phyloP scores from a whole-genome alignment of 2,797 vertebrate genomes.

The Typhlichthys eigenmanni region DNA sequence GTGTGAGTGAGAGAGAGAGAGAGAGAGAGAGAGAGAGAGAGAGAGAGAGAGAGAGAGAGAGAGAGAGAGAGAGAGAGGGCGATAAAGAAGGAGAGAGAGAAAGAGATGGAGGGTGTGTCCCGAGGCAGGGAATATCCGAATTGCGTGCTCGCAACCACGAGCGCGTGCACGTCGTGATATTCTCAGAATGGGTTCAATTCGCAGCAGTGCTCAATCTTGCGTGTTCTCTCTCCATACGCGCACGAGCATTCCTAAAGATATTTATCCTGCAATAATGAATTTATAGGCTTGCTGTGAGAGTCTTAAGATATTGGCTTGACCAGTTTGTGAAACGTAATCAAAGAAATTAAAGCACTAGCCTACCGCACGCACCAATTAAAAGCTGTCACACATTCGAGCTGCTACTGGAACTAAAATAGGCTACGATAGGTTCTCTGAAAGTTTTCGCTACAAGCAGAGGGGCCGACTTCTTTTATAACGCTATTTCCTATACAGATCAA shows the following conservation, averaged over 20 bases:
- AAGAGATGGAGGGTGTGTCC: slow-evolving; percentile 65
- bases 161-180: slow-evolving; percentile 28
- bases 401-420: slow-evolving; percentile 4
- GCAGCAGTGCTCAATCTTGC: slow-evolving; percentile 12
- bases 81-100: slow-evolving; percentile 33
- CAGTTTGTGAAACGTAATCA: slow-evolving; percentile 43
- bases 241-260: too few relatives aligned
- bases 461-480: slow-evolving; percentile 15
- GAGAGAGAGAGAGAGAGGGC: slow-evolving; percentile 13
- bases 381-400: slow-evolving; percentile 27
- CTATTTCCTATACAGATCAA: slow-evolving; percentile 19
- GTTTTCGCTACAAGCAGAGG: slow-evolving; percentile 16
- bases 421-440: slow-evolving; percentile 24
- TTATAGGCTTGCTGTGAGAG: too few relatives aligned
- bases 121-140: slow-evolving; percentile 70
- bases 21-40: too few relatives aligned
- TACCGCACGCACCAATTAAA: slow-evolving; percentile 49
- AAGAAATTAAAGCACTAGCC: slow-evolving; percentile 56
- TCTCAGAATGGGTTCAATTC: slow-evolving; percentile 49
- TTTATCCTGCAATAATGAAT: too few relatives aligned
- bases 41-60: too few relatives aligned
- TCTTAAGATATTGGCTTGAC: neutral
- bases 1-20: too few relatives aligned
- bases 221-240: slow-evolving; percentile 1
- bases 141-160: slow-evolving; percentile 15